A percentile compares a stretch with the other conserved stretches of the same genome.
These are phyloP conservation scores for Poecile atricapillus DNA, from an alignment of 2,113 vertebrate genomes.

Conservation along the genomic window DNA sequence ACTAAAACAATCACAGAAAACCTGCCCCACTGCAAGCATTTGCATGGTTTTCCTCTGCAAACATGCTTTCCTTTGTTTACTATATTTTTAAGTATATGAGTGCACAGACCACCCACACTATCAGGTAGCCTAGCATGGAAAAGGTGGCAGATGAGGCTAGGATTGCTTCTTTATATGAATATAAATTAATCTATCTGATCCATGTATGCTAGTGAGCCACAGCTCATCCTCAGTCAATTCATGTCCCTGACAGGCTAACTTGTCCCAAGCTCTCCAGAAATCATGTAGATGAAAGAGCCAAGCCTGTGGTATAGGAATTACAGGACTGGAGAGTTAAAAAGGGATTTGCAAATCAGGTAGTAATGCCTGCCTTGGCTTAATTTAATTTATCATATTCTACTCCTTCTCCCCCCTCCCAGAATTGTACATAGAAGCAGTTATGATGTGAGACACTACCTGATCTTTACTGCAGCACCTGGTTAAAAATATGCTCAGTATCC, in stretches of 20 bases:
- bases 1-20: constrained; percentile 19
- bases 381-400: constrained; percentile 26
- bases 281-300: constrained; percentile 52
- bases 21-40: neutral
- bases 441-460: neutral
- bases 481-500: constrained; percentile 48
- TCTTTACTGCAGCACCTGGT: constrained; percentile 31
- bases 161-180: constrained; percentile 40
- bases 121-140: neutral
- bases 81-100: neutral
- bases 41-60: neutral
- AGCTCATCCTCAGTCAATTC: constrained; percentile 52
- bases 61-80: constrained; percentile 46
- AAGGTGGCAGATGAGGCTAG: neutral
- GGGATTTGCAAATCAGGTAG: constrained; percentile 55
- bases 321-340: constrained; percentile 42
- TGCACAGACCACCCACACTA: neutral
- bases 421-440: neutral
- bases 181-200: constrained; percentile 35
- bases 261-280: constrained; percentile 51
- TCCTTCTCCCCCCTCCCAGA: neutral
- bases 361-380: constrained; percentile 34
- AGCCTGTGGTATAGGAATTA: constrained; percentile 40
- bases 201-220: constrained; percentile 5
- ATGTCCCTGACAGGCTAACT: constrained; percentile 25